These are phyloP conservation scores for Drosophila neocordata DNA, from an alignment of 1,140 invertebrate genomes.

Conservation along the genomic window DNA sequence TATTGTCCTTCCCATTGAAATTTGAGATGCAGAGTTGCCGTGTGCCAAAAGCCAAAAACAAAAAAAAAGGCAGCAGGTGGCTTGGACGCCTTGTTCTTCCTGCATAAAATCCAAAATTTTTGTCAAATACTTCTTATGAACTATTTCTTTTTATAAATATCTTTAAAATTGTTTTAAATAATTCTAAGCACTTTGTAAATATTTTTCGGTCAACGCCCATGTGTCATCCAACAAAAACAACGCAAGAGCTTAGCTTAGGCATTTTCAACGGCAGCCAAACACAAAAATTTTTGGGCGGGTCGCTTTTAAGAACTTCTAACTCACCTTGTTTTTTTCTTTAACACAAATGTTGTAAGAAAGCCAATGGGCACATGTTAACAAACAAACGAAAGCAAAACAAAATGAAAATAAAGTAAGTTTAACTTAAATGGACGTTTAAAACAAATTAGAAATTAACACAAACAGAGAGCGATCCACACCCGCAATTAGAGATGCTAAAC, in stretches of 20 bases:
- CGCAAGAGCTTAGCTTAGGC: conserved; percentile 56
- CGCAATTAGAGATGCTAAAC: conserved; percentile 18
- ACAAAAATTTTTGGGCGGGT: conserved; percentile 63
- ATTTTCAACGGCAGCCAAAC: conserved; percentile 54
- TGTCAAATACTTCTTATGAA: too few species aligned
- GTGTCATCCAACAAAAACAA: conserved; percentile 69
- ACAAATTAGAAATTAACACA: conserved; percentile 44
- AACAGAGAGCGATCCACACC: conserved; percentile 51
- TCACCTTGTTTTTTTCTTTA: conserved; percentile 34
- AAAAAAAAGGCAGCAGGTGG: conserved; percentile 64
- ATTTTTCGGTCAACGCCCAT: conserved; percentile 80
- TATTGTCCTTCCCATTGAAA: conserved; percentile 45
- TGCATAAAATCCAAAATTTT: too few species aligned
- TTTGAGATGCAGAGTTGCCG: conserved; percentile 33
- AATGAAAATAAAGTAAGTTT: conserved; percentile 40
- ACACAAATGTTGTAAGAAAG: conserved; percentile 22
- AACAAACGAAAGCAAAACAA: conserved; percentile 43
- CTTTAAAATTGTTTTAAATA: background rate
- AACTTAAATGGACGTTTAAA: conserved; percentile 22
- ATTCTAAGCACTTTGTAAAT: conserved; percentile 13
- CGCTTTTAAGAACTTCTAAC: conserved; percentile 36
- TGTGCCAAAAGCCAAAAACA: background rate
- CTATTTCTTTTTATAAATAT: background rate
- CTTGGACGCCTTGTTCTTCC: background rate
- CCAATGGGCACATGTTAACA: conserved; percentile 21